Percentiles rank a stretch among this genome's conserved stretches.
Evolutionary conservation across 2,888 invertebrate species (phyloP).

Genomic region (Spatulosminthurus flaviceps): DNA sequence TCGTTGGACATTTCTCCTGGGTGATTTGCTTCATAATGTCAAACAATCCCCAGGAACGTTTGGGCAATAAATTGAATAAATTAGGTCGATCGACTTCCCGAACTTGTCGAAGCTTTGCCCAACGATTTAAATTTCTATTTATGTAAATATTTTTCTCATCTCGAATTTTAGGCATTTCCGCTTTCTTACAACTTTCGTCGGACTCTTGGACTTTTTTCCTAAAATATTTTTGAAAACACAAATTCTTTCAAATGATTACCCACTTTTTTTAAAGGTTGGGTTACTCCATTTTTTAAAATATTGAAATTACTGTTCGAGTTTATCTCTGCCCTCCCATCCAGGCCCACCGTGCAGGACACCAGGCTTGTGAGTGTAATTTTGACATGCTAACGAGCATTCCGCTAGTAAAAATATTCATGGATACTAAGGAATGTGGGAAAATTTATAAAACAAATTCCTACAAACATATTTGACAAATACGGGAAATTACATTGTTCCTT

Average conservation of each 20-base stretch:
- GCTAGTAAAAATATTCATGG: too few species aligned
- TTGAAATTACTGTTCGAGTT: too few species aligned
- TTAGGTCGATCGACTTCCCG: slow-evolving; percentile 42
- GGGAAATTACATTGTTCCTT: slow-evolving; percentile 25
- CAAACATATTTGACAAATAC: background rate
- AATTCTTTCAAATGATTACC: too few species aligned
- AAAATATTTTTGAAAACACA: too few species aligned
- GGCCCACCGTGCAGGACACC: background rate
- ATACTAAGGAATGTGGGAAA: background rate
- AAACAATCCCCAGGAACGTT: slow-evolving; percentile 47
- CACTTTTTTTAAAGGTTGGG: too few species aligned
- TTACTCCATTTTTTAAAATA: too few species aligned
- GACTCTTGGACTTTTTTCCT: background rate
- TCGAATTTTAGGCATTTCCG: slow-evolving; percentile 24
- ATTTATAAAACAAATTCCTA: too few species aligned
- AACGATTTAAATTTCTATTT: slow-evolving; percentile 53
- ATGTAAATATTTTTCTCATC: slow-evolving; percentile 48
- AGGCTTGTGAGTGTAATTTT: background rate
- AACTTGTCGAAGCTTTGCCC: slow-evolving; percentile 51
- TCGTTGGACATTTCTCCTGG: slow-evolving; percentile 43
- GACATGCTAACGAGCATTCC: background rate
- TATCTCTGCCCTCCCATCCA: background rate
- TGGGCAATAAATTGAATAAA: slow-evolving; percentile 47
- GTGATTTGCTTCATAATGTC: slow-evolving; percentile 51
- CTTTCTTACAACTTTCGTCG: too few species aligned